Conservation (phyloP, 2,797 vertebrate species). For the Phataginus tricuspis region DNA sequence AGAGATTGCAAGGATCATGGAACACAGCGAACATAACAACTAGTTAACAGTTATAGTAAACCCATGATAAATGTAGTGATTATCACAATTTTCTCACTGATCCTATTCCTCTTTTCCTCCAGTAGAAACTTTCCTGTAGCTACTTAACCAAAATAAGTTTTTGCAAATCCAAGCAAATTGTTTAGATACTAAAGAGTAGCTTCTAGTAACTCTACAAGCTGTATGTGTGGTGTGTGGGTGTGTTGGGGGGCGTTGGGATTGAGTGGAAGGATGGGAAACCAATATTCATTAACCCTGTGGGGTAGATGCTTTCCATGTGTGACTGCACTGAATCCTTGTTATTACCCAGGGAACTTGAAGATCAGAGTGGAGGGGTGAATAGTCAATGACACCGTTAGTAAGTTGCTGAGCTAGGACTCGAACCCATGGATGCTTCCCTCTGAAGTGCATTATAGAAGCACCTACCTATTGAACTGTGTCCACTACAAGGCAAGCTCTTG, state of each 20-base stretch:
- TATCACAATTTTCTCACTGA: background rate
- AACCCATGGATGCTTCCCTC: background rate
- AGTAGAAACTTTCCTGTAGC: background rate
- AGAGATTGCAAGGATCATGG: background rate
- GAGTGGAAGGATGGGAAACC: background rate
- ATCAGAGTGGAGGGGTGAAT: background rate
- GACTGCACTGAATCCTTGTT: background rate
- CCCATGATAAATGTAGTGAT: background rate
- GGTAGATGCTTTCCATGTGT: background rate
- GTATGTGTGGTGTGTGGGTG: background rate
- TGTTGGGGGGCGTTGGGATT: background rate
- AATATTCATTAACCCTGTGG: background rate
- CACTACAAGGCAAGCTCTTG: background rate
- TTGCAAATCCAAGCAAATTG: background rate
- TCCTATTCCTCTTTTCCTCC: background rate
- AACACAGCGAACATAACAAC: background rate
- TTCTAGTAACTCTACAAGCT: background rate
- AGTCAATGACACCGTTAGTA: too few relatives aligned
- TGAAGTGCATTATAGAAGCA: fast-evolving
- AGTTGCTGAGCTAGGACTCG: background rate
- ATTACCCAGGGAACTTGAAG: background rate
- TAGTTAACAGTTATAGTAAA: background rate
- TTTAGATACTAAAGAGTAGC: background rate
- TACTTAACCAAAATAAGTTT: background rate
- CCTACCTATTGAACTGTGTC: background rate